Evolutionary conservation across 2,888 invertebrate genomes (phyloP), one percentile per base, ranked within the genome.

Genomic region (Tachina fera): DNA sequence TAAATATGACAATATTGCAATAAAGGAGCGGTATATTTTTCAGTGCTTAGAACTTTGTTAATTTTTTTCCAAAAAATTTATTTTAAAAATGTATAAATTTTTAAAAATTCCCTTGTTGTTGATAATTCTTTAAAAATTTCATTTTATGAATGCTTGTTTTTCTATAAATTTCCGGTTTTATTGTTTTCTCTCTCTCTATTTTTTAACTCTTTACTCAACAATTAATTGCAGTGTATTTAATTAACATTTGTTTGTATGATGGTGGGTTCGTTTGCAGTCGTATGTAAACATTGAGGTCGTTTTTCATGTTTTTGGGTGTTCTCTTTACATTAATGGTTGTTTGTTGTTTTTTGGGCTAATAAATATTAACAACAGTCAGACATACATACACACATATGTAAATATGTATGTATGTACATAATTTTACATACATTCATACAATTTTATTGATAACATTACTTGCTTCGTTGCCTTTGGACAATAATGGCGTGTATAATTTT

Each of bases 401-500:
- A 6, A 9, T 45, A 47, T 1, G 5, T 65, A 13, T 49, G 4
- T 13, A n/a, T 31, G 0, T 65, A 31, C 16, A 47, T 61, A 63
- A 41, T 19, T 49, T 9, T 43, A 70, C 58, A 47, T 41, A 22
- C 68, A 56, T 47, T 9, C 22, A 22, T 8, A 51, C 9, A 19
- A 60, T 60, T 82, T 63, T 76, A 70, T 82, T 70, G 75, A 75
- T 81, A 71, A 65, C 63, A 77, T 83, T 77, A 77, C 60, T 78
- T 71, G 65, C 53, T 60, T 47, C 14, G 58, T 65, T 78, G 77
- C 85, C 85, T 85, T 68, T 65, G 81, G 81, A 78, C 78, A 82
- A 84, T 81, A 81, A 84, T 84, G 84, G 84, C 84, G 84, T 81
- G 84, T 63, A 72, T 81, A 75, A 68, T 77, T 61, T 77, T 63